Evolutionary conservation across 1,140 invertebrate genomes (phyloP).

Genomic region (Panagrolaimus sp.): DNA sequence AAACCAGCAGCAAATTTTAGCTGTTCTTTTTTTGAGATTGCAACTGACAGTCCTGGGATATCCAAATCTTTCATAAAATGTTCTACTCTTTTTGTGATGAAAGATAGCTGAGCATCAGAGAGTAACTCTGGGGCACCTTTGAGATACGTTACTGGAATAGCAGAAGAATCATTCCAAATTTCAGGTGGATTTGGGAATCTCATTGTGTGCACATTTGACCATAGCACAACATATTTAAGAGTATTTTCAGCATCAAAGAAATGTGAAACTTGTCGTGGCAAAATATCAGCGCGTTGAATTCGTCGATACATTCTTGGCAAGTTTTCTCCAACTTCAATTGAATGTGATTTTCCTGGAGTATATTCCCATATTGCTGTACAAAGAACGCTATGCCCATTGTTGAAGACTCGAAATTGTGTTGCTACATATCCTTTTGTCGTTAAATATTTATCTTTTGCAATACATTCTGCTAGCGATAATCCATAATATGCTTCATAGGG

Average conservation of each 20-base stretch:
- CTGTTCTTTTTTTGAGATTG: constrained; percentile 52
- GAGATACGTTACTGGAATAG: constrained; percentile 46
- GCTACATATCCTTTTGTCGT: constrained; percentile 48
- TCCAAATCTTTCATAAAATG: constrained; percentile 56
- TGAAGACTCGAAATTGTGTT: constrained; percentile 52
- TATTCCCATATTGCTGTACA: constrained; percentile 57
- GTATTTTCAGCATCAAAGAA: constrained; percentile 33
- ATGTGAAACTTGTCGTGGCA: constrained; percentile 56
- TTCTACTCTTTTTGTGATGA: constrained; percentile 51
- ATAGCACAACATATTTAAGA: constrained; percentile 50
- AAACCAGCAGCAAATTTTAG: constrained; percentile 57
- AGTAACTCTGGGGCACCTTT: constrained; percentile 45
- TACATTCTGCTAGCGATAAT: constrained; percentile 46
- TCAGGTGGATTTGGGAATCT: constrained; percentile 52
- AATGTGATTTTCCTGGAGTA: constrained; percentile 40
- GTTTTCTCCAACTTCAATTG: constrained; percentile 48
- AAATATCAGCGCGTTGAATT: not conserved
- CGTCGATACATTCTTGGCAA: constrained; percentile 38
- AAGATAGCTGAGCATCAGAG: constrained; percentile 42
- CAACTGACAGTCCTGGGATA: constrained; percentile 56
- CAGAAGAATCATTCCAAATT: constrained; percentile 46
- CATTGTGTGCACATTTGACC: constrained; percentile 49
- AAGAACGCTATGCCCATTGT: constrained; percentile 48
- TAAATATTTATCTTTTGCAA: constrained; percentile 45
- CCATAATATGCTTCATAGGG: constrained; percentile 58